phyloP scores from a whole-genome alignment of 2,797 vertebrate genomes.

The Lepilemur septentrionalis region DNA sequence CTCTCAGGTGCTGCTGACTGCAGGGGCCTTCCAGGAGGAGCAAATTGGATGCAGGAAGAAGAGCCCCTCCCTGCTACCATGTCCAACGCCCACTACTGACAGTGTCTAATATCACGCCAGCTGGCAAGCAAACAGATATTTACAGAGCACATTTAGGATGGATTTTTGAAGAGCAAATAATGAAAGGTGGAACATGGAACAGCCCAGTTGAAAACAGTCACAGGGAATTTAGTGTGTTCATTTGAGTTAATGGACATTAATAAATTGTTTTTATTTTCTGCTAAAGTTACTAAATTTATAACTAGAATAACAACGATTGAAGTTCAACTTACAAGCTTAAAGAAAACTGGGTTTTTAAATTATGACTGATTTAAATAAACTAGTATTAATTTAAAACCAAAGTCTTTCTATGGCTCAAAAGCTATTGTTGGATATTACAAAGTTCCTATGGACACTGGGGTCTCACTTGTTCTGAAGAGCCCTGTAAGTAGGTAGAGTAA shows the following conservation, averaged over 20 bases:
- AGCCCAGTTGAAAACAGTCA: not conserved
- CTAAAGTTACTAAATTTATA: not conserved
- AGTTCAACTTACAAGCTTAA: not conserved
- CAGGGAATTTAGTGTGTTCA: not conserved
- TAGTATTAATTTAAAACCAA: not conserved
- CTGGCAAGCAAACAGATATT: not conserved
- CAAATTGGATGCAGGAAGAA: not conserved
- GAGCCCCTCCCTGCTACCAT: not conserved
- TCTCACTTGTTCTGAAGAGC: constrained; percentile 18
- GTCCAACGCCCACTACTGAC: not conserved
- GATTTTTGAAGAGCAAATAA: not conserved
- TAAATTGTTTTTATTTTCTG: not conserved
- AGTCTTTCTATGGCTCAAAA: not conserved
- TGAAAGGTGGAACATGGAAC: not conserved
- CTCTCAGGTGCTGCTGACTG: not conserved
- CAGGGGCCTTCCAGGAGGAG: not conserved
- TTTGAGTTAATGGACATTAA: not conserved
- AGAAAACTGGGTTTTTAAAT: not conserved
- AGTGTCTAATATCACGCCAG: not conserved
- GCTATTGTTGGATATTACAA: not conserved
- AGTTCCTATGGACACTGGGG: not conserved
- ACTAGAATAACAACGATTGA: not conserved
- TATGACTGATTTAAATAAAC: not conserved
- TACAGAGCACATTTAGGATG: not conserved
- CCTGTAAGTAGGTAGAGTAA: not conserved